Evolutionary conservation across 53 echinoderm and acorn worm species (phyloP).

Genomic region (Zoroaster sp.): DNA sequence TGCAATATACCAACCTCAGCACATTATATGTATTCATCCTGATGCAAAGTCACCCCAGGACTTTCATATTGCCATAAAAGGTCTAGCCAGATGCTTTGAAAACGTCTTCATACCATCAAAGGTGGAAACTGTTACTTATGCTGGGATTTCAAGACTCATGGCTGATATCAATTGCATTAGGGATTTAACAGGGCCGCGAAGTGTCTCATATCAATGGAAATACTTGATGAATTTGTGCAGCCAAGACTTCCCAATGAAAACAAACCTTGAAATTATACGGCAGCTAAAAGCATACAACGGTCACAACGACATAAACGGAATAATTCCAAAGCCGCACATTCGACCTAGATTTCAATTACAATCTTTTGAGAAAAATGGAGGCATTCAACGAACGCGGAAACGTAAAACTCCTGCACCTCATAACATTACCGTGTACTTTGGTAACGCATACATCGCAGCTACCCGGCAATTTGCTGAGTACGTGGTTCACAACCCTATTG

Average conservation of each 20-base stretch:
- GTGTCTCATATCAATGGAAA: slow-evolving; percentile 51
- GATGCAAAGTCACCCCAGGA: slow-evolving; percentile 57
- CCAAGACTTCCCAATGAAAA: slow-evolving; percentile 86
- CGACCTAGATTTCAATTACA: neutral
- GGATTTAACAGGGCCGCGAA: slow-evolving; percentile 31
- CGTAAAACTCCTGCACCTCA: slow-evolving; percentile 53
- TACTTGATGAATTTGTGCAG: slow-evolving; percentile 80
- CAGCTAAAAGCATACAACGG: slow-evolving; percentile 58
- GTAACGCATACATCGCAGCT: slow-evolving; percentile 61
- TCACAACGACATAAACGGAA: slow-evolving; percentile 48
- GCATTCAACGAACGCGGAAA: neutral
- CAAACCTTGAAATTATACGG: slow-evolving; percentile 77
- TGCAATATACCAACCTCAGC: slow-evolving; percentile 79
- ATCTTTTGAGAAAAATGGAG: neutral
- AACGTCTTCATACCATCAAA: slow-evolving; percentile 76
- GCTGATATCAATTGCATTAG: slow-evolving; percentile 77
- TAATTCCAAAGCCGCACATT: slow-evolving; percentile 8
- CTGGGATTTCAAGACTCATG: slow-evolving; percentile 35
- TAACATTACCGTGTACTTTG: slow-evolving; percentile 65
- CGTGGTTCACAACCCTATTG: slow-evolving; percentile 27
- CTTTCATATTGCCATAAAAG: slow-evolving; percentile 48
- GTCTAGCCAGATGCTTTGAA: slow-evolving; percentile 65
- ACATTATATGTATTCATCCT: slow-evolving; percentile 72
- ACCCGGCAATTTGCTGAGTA: slow-evolving; percentile 49
- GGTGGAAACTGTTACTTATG: slow-evolving; percentile 58